These are phyloP conservation scores for Galerucella pusilla DNA, from an alignment of 2,888 invertebrate species.

Conservation along the genomic window DNA sequence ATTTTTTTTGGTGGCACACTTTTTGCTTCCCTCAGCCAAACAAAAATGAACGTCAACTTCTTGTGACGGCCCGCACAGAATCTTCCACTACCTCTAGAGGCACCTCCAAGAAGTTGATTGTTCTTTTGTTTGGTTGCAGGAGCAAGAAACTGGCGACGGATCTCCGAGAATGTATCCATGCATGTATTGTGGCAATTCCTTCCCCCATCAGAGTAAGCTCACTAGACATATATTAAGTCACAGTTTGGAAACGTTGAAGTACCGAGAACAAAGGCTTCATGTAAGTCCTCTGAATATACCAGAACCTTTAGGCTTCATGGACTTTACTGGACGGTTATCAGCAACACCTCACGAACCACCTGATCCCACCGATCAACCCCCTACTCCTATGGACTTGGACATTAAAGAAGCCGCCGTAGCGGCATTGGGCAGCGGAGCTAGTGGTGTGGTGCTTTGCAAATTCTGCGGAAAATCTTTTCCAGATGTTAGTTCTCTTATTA, in stretches of 20 bases:
- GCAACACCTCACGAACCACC: slow-evolving; percentile 62
- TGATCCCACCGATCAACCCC: slow-evolving; percentile 67
- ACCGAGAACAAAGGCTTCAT: slow-evolving; percentile 75
- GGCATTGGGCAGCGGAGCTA: slow-evolving; percentile 64
- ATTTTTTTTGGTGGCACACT: slow-evolving; percentile 51
- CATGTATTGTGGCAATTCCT: slow-evolving; percentile 90
- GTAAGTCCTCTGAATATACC: slow-evolving; percentile 65
- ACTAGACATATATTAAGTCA: slow-evolving; percentile 90
- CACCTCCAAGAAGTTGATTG: slow-evolving; percentile 85
- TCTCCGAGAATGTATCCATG: slow-evolving; percentile 75
- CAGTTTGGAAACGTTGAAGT: slow-evolving; percentile 88
- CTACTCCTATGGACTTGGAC: slow-evolving; percentile 72
- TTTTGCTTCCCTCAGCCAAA: slow-evolving; percentile 69
- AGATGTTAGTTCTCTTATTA: slow-evolving; percentile 87
- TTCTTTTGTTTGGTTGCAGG: slow-evolving; percentile 89
- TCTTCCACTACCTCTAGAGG: slow-evolving; percentile 50
- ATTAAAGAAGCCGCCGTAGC: slow-evolving; percentile 74
- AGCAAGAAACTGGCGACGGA: slow-evolving; percentile 65
- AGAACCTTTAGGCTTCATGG: slow-evolving; percentile 60
- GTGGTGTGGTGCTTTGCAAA: slow-evolving; percentile 84
- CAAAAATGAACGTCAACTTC: slow-evolving; percentile 90
- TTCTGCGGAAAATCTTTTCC: slow-evolving; percentile 94
- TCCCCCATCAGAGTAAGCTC: slow-evolving; percentile 91
- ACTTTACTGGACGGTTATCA: slow-evolving; percentile 64
- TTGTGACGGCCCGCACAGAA: slow-evolving; percentile 66